Percentiles rank a stretch among this genome's conserved stretches.
These are phyloP conservation scores for Antrozous pallidus DNA, from an alignment of 2,797 vertebrate genomes.

Conservation along the genomic window DNA sequence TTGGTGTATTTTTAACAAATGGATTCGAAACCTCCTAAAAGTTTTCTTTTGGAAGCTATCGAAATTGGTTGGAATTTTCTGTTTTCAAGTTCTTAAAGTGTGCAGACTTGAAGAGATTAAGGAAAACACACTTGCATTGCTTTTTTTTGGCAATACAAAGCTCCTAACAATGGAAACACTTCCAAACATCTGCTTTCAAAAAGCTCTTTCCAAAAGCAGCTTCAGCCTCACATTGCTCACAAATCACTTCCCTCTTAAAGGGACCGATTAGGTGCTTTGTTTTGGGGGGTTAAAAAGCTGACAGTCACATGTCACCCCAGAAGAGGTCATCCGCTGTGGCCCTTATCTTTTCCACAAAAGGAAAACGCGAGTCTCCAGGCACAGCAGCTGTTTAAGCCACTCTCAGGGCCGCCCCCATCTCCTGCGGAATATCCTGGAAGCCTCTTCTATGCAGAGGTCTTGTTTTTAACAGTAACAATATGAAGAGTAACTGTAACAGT, in stretches of 20 bases:
- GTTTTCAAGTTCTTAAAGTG: background rate
- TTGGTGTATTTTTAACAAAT: background rate
- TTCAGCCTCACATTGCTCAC: background rate
- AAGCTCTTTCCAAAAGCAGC: background rate
- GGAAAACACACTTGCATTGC: background rate
- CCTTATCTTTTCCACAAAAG: background rate
- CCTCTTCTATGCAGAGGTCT: background rate
- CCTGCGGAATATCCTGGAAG: background rate
- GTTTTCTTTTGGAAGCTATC: background rate
- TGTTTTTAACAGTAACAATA: background rate
- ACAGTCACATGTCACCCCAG: background rate
- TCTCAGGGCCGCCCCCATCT: background rate
- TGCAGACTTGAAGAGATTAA: background rate
- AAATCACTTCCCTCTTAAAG: background rate
- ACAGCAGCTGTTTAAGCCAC: background rate
- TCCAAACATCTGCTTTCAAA: constrained; percentile 35
- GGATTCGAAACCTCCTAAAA: background rate
- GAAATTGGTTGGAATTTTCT: background rate
- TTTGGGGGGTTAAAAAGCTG: background rate
- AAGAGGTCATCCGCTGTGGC: background rate
- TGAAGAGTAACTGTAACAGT: background rate
- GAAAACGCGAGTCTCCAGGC: background rate
- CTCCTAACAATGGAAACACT: background rate
- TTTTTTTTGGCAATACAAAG: background rate
- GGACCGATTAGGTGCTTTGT: background rate